These are phyloP conservation scores for Passer montanus DNA, from an alignment of 2,113 vertebrate species.

Conservation along the genomic window DNA sequence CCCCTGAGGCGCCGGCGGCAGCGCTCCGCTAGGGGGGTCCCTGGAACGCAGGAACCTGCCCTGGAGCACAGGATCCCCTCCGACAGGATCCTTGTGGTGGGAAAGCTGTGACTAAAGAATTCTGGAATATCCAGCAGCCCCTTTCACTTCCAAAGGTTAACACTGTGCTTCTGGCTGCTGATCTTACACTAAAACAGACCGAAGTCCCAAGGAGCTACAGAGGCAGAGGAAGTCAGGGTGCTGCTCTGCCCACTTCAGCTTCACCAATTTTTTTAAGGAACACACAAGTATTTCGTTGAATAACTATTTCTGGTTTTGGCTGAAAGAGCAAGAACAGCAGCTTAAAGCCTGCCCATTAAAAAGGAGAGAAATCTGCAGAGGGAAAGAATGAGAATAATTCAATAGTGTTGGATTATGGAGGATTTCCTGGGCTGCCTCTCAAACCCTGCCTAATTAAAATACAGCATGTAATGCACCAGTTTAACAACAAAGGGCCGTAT, in stretches of 20 bases:
- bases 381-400: constrained; percentile 63
- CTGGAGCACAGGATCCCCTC: background rate
- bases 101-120: background rate
- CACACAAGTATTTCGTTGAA: background rate
- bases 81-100: background rate
- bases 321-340: background rate
- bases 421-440: constrained; percentile 61
- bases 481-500: constrained; percentile 36
- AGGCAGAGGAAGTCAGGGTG: background rate
- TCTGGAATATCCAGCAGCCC: background rate
- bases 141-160: background rate
- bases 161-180: background rate
- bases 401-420: constrained; percentile 50
- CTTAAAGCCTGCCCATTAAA: background rate
- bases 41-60: background rate
- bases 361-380: constrained; percentile 45
- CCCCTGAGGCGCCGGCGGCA: constrained; percentile 32
- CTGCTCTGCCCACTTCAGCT: background rate
- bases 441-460: constrained; percentile 63
- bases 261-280: background rate
- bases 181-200: background rate
- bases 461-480: constrained; percentile 51
- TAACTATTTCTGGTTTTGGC: background rate
- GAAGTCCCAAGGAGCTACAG: background rate
- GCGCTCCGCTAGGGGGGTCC: background rate